Conservation (phyloP, 2,113 vertebrate species). For the Sporophila hypoxantha region DNA sequence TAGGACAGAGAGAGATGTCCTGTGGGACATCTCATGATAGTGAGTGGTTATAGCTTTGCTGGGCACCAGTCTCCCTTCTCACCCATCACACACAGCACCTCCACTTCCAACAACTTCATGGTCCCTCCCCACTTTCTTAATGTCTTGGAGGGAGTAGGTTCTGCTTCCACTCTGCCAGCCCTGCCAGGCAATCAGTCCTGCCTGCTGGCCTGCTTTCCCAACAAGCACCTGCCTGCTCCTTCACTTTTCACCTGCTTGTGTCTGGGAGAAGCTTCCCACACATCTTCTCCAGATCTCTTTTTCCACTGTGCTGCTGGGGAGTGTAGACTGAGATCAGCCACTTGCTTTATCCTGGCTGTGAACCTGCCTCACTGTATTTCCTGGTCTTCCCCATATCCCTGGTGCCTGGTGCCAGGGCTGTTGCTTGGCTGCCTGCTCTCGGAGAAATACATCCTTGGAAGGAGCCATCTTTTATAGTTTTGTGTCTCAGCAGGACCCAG, state of each 20-base stretch:
- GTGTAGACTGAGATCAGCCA: rapidly evolving
- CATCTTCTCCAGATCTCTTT: not conserved
- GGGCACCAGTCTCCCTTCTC: not conserved
- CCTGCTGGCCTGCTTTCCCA: not conserved
- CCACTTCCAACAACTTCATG: not conserved
- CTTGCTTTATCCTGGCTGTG: not conserved
- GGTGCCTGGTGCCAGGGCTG: not conserved
- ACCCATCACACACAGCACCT: not conserved
- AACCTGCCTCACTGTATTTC: not conserved
- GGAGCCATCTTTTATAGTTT: not conserved
- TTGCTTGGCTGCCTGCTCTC: not conserved
- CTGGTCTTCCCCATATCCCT: not conserved
- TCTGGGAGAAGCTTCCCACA: not conserved
- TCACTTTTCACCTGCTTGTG: not conserved
- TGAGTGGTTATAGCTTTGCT: not conserved
- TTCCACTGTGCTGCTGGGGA: not conserved
- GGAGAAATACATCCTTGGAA: not conserved
- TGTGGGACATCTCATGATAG: not conserved
- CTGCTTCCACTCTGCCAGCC: not conserved
- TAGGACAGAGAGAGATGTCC: not conserved
- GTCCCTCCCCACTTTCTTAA: not conserved
- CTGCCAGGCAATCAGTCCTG: rapidly evolving
- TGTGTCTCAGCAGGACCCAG: not conserved
- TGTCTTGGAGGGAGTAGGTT: not conserved
- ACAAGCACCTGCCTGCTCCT: not conserved